Evolutionary conservation across 1,140 invertebrate genomes (phyloP).

Genomic region (Paraescarpia echinospica): DNA sequence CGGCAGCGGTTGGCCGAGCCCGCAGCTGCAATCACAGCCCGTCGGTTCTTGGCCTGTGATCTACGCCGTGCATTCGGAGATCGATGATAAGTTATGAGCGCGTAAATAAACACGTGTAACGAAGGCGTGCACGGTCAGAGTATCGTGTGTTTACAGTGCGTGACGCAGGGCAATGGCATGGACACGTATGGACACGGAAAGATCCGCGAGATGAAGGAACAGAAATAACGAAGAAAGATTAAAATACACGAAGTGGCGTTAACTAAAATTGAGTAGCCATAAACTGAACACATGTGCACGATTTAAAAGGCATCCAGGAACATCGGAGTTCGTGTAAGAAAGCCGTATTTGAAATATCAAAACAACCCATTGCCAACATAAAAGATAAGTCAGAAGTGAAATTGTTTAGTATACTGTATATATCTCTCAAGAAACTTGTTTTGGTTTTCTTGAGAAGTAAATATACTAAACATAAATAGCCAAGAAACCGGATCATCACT

Average conservation of each 20-base stretch:
- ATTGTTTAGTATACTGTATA: too few species aligned
- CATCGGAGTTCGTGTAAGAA: background rate
- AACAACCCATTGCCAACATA: background rate
- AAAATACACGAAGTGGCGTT: background rate
- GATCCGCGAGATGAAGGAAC: background rate
- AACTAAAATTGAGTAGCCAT: background rate
- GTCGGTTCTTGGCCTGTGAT: background rate
- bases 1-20: background rate
- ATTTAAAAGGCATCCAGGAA: background rate
- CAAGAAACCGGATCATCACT: too few species aligned
- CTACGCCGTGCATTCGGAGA: background rate
- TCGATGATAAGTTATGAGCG: background rate
- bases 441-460: too few species aligned
- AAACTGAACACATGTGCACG: background rate
- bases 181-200: background rate
- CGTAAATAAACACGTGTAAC: background rate
- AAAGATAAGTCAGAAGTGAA: background rate
- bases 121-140: background rate
- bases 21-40: background rate
- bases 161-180: background rate
- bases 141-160: background rate
- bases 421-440: too few species aligned
- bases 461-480: too few species aligned
- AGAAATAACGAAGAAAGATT: background rate
- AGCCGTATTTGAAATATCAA: too few species aligned